These are phyloP conservation scores for Nibea coibor DNA, from an alignment of 2,113 vertebrate species.

Conservation along the genomic window DNA sequence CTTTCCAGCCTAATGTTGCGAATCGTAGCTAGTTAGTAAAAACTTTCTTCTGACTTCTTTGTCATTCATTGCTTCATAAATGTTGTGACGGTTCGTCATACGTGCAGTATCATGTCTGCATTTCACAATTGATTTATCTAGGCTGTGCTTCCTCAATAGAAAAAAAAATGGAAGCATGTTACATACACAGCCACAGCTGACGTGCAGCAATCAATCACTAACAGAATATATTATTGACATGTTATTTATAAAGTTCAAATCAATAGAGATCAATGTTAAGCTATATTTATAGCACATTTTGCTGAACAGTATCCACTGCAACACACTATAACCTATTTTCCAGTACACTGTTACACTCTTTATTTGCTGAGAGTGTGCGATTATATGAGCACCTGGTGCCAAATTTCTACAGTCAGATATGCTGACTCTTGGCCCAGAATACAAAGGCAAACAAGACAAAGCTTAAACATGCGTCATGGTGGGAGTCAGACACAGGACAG, in stretches of 20 bases:
- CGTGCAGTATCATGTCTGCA: neutral
- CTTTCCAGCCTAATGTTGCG: neutral
- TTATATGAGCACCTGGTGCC: conserved; percentile 1
- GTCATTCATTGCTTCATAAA: neutral
- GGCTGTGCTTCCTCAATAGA: neutral
- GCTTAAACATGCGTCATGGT: conserved; percentile 32
- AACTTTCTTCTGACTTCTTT: neutral
- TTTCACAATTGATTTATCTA: conserved; percentile 7
- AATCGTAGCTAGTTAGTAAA: neutral
- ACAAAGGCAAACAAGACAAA: conserved; percentile 23
- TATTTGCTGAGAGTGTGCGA: neutral
- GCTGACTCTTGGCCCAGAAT: conserved; percentile 26
- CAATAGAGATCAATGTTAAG: neutral
- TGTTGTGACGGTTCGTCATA: neutral
- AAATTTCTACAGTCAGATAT: conserved; percentile 18
- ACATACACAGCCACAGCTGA: conserved; percentile 18
- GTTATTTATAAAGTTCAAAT: conserved; percentile 15
- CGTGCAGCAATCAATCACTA: conserved; percentile 47
- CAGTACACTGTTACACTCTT: neutral
- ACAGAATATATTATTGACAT: neutral
- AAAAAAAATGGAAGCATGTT: neutral
- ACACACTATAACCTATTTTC: neutral
- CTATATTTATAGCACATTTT: conserved; percentile 9
- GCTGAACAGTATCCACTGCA: neutral
- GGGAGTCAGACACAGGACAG: conserved; percentile 33